Percentiles rank a stretch among this genome's conserved stretches.
These are phyloP conservation scores for Rana temporaria DNA, from an alignment of 2,113 vertebrate genomes.

Conservation along the genomic window DNA sequence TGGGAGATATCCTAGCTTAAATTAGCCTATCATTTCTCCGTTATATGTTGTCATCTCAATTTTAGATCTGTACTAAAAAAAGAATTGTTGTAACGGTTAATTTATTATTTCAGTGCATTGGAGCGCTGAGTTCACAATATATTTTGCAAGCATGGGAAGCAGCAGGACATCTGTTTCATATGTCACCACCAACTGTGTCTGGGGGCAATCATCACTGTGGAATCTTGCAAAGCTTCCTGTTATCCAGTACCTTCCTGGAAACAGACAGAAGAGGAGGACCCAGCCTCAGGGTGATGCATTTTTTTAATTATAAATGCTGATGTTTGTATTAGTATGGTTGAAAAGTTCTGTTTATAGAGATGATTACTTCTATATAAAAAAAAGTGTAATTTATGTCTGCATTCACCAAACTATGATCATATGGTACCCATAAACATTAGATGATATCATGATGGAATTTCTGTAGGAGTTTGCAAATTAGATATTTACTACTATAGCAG, in stretches of 20 bases:
- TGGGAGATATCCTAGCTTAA: background rate
- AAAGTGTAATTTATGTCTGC: no score
- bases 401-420: no score
- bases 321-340: background rate
- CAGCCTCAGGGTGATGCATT: constrained; percentile 22
- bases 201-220: constrained; percentile 62
- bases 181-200: constrained; percentile 60
- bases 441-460: no score
- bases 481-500: no score
- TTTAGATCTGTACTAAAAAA: background rate
- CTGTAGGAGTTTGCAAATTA: no score
- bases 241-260: constrained; percentile 65
- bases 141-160: constrained; percentile 47
- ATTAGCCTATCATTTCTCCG: background rate
- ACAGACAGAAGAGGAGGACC: constrained; percentile 54
- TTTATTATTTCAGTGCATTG: constrained; percentile 2
- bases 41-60: background rate
- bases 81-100: constrained; percentile 5
- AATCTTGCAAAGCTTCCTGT: constrained; percentile 68
- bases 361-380: no score
- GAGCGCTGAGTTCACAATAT: background rate
- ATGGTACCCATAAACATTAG: no score
- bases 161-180: constrained; percentile 66
- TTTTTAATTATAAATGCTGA: constrained; percentile 4
- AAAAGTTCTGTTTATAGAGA: no score